These are phyloP conservation scores for Pseudomyrmex concolor DNA, from an alignment of 1,140 invertebrate species.

Conservation along the genomic window DNA sequence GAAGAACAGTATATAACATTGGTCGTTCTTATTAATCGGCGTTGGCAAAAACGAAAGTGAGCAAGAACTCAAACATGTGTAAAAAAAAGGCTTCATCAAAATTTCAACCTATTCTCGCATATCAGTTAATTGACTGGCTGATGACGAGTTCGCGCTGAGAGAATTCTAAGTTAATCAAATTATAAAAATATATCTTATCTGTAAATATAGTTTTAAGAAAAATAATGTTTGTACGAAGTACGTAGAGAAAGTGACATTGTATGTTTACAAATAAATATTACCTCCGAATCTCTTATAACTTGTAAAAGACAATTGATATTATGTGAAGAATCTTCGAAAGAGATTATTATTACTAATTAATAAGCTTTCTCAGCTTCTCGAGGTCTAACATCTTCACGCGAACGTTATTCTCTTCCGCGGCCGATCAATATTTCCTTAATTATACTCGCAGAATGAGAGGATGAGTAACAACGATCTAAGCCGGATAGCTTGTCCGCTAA, in stretches of 20 bases:
- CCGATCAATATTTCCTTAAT: conserved; percentile 61
- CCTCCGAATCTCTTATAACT: too few species aligned
- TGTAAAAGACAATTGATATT: too few species aligned
- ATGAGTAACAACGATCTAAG: conserved; percentile 69
- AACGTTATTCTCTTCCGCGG: conserved; percentile 13
- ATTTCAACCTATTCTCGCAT: conserved; percentile 61
- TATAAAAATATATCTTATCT: conserved; percentile 41
- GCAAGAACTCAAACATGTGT: conserved; percentile 33
- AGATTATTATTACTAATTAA: conserved; percentile 27
- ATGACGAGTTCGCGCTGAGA: conserved; percentile 42
- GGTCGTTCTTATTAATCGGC: conserved; percentile 20
- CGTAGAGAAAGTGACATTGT: background rate
- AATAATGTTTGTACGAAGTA: too few species aligned
- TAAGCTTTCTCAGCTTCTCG: conserved; percentile 21
- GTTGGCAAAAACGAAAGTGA: conserved; percentile 14
- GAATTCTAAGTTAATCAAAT: conserved; percentile 38
- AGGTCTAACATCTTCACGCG: conserved; percentile 21
- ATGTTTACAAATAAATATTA: background rate
- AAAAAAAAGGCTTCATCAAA: conserved; percentile 59
- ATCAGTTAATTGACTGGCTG: conserved; percentile 50
- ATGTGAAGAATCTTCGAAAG: background rate
- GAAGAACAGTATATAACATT: background rate
- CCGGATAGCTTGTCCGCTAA: conserved; percentile 64
- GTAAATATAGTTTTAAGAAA: too few species aligned
- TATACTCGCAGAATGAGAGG: conserved; percentile 55